Base-by-base conservation (phyloP, 2,797 vertebrate genomes). In the Pygocentrus nattereri region DNA sequence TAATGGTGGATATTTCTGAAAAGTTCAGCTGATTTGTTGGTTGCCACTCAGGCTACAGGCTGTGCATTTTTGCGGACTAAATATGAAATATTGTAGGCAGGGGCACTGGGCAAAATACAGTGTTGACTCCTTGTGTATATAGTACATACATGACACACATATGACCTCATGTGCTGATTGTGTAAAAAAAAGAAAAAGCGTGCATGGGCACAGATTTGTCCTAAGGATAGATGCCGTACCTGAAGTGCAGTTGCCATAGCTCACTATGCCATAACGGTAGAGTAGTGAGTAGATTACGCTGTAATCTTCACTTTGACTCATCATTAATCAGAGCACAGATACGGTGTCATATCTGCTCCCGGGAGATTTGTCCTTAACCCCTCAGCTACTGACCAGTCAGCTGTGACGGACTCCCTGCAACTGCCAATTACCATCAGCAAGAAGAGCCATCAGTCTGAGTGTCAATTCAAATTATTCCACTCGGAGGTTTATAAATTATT, bases 401-500 rank as follows among this genome's bases (percentile, higher is more conserved):
- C 50, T 49, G 70, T 15, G 49, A 31, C 44, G 18, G 25, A 70
- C 23, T 27, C 5, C 31, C 56, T 34, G 19, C 31, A 38, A 38
- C 69, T 34, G 50, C 65, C 16, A 27, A 34, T 50, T 30, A 25
- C 44, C 64, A 23, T 65, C 56, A 58, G 31, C 76, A 50, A 31
- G 49, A 16, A 27, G 54, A 69, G n/a, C 31, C 68, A 25, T 68
- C 58, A 49, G 5, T 21, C 47, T 18, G 54, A 23, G n/a, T 65
- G 62, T 80, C 49, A 27, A 38, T 70, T 30, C 52, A 74, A 68
- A 74, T 56, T 78, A 79, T 70, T 69, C 49, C 82, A 72, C 44
- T 58, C n/a, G n/a, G 58, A 27, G 62, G 21, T 69, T 68, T 62
- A 75, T 64, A n/a, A 93, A 92, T 91, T 87, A 91, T 80, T 75